phyloP scores from a whole-genome alignment of 2,888 invertebrate genomes.

The Drosophila paranaensis region DNA sequence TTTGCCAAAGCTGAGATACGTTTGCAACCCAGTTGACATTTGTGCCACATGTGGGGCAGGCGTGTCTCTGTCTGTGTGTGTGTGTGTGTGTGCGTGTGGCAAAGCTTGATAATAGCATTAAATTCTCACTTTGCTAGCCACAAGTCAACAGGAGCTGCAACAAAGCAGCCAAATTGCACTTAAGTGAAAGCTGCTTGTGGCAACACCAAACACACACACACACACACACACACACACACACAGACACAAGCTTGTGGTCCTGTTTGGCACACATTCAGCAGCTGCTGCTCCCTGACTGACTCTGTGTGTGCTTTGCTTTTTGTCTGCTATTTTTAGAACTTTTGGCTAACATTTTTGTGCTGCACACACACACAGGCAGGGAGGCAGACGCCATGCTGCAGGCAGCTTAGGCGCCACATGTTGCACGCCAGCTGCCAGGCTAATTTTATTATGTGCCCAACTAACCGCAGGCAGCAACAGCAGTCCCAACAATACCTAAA shows the following conservation, averaged over 20 bases:
- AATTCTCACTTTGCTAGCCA: slow-evolving; percentile 25
- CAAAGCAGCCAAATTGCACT: slow-evolving; percentile 49
- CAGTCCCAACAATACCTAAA: slow-evolving; percentile 62
- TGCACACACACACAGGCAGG: neutral
- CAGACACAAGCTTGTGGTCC: slow-evolving; percentile 23
- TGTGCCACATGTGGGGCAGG: slow-evolving; percentile 14
- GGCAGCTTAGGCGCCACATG: slow-evolving; percentile 52
- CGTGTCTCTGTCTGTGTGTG: slow-evolving; percentile 3
- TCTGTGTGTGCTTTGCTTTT: slow-evolving; percentile 3
- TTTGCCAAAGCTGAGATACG: neutral
- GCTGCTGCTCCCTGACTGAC: neutral
- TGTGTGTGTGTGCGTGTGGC: slow-evolving; percentile 7
- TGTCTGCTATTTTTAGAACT: slow-evolving; percentile 17
- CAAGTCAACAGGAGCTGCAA: slow-evolving; percentile 38
- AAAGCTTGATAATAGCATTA: slow-evolving; percentile 41
- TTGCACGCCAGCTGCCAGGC: slow-evolving; percentile 51
- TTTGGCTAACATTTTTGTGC: slow-evolving; percentile 31
- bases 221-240: neutral
- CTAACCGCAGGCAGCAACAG: slow-evolving; percentile 59
- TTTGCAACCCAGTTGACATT: neutral
- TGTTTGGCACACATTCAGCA: neutral
- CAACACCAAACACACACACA: slow-evolving; percentile 1
- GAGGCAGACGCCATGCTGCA: slow-evolving; percentile 5
- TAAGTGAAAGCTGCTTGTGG: slow-evolving; percentile 43
- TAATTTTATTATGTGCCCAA: slow-evolving; percentile 71